Base-by-base conservation (phyloP, 2,113 vertebrate species). In the Brachypteracias leptosomus region DNA sequence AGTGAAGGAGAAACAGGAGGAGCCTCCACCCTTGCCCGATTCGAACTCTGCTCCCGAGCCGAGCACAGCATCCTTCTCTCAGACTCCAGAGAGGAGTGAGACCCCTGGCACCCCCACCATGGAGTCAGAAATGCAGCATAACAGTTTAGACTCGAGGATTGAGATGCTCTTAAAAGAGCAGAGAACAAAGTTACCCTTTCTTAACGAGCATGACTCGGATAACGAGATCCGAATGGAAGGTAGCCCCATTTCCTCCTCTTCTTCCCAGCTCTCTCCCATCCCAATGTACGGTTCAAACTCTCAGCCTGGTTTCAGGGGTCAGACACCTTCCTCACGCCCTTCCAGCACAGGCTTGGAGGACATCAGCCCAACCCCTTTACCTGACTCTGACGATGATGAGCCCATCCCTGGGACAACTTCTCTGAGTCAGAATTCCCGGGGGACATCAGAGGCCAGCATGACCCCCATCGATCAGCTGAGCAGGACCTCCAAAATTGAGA, bases 121-220 rank as follows among this genome's bases (percentile, higher is more conserved):
- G 82, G 99, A 99, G 87, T 97, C 98, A 0, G 99, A 99, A 97
- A 97, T 98, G 97, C 98, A 98, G 61, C 99, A 98, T 25, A 98
- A 99, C 97, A 99, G 99, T 97, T 98, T 99, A 97, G 99, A 99
- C 95, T 99, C 99, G 0, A 98, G 99, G 82, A 99, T 99, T 36
- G 99, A 99, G 97, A 99, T 99, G 99, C 98, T 99, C 94, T 98
- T 99, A 91, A 99, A 99, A 97, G 99, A 99, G 95, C 99, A 99
- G 97, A 98, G 98, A 97, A 99, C 99, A 97, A 99, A 99, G 93
- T 96, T 99, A 90, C 99, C 99, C n/a, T 99, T 99, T 97, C 97
- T 99, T 35, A 98, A 97, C 0, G 99, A 99, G 86, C 98, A 98
- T 40, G 99, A 99, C 97, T 99, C 99, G 0, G 99, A 99, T 96